Percentiles rank a stretch among this genome's conserved stretches.
These are phyloP conservation scores for Scytalopus superciliaris DNA, from an alignment of 2,113 vertebrate genomes.

Conservation along the genomic window DNA sequence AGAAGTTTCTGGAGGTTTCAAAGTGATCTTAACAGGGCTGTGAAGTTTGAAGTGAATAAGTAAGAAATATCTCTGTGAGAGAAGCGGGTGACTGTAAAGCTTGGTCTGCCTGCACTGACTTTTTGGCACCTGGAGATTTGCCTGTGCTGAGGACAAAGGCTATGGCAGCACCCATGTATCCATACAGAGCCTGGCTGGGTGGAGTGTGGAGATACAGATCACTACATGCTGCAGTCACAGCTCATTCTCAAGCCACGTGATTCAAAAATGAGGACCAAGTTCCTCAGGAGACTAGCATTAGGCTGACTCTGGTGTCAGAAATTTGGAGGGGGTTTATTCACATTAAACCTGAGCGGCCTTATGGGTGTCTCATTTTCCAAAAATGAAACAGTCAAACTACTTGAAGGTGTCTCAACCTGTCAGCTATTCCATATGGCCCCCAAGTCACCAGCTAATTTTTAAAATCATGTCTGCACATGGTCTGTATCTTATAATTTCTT, in stretches of 20 bases:
- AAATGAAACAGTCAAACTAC: not conserved
- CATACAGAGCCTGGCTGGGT: rapidly evolving
- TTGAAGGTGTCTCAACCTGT: not conserved
- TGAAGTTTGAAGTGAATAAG: not conserved
- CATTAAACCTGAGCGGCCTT: not conserved
- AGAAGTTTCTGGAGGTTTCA: not conserved
- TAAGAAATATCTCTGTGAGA: not conserved
- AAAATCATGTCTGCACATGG: not conserved
- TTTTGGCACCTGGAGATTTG: not conserved
- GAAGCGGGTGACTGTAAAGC: not conserved
- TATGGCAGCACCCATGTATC: rapidly evolving
- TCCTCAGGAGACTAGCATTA: not conserved
- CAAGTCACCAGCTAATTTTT: not conserved
- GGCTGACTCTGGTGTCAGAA: not conserved
- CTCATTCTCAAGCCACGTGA: not conserved
- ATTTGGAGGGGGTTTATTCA: not conserved
- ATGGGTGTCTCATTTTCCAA: not conserved
- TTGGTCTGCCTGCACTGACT: not conserved
- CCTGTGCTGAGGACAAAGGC: not conserved
- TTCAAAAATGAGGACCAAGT: not conserved
- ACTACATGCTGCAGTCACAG: not conserved
- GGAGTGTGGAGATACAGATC: not conserved
- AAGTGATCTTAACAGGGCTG: not conserved
- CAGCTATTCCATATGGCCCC: not conserved
- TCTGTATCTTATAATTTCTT: not conserved